Conservation (phyloP, 1,140 invertebrate genomes). For the Drosophila repletoides region DNA sequence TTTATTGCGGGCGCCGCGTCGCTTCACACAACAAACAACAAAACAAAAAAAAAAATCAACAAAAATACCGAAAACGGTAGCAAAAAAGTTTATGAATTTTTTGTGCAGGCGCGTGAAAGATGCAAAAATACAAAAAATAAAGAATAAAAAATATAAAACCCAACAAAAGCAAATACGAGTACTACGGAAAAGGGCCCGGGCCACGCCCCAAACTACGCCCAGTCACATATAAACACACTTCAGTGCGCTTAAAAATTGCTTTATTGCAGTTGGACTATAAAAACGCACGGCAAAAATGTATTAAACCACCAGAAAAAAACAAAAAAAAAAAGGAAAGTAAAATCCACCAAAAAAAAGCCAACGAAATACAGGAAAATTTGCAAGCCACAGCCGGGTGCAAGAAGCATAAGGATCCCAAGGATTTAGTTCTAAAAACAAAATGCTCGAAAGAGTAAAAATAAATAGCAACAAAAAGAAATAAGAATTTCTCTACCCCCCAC, state of each 20-base stretch:
- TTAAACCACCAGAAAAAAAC: conserved; percentile 22
- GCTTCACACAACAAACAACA: conserved; percentile 23
- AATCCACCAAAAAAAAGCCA: conserved; percentile 53
- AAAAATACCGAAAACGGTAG: conserved; percentile 43
- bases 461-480: conserved; percentile 16
- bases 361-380: conserved; percentile 73
- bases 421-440: conserved; percentile 57
- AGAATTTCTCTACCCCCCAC: conserved; percentile 52
- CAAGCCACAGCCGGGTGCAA: conserved; percentile 66
- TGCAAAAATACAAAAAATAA: conserved; percentile 53
- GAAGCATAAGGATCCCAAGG: conserved; percentile 62
- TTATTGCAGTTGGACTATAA: conserved; percentile 79
- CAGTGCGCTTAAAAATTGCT: conserved; percentile 80
- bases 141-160: conserved; percentile 31
- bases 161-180: conserved; percentile 47
- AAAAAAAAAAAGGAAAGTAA: conserved; percentile 34
- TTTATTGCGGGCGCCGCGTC: conserved; percentile 61
- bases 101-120: conserved; percentile 79
- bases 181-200: conserved; percentile 14
- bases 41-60: conserved; percentile 11
- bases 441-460: conserved; percentile 21
- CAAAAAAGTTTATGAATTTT: conserved; percentile 79
- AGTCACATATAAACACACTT: conserved; percentile 80
- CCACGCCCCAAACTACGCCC: conserved; percentile 27
- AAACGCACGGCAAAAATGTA: conserved; percentile 71